Conservation (phyloP, 2,888 invertebrate genomes). For the Sarcophaga variegata region DNA sequence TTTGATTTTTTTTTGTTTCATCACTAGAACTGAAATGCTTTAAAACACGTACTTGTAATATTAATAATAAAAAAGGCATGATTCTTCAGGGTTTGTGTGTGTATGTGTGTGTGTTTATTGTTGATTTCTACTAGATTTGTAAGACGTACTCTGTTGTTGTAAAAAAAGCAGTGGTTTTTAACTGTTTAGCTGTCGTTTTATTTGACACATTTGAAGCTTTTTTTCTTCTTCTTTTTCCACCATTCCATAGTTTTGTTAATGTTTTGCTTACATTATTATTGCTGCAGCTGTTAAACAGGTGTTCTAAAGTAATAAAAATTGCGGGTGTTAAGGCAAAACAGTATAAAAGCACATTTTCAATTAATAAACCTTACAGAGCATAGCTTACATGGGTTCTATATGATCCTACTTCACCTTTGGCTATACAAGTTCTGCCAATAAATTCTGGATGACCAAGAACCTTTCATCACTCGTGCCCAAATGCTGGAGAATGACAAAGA, state of each 20-base stretch:
- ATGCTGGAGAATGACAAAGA: no score
- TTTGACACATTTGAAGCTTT: constrained; percentile 65
- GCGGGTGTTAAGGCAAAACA: constrained; percentile 27
- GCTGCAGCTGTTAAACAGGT: constrained; percentile 66
- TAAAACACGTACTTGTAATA: constrained; percentile 64
- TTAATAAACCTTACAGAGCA: background rate
- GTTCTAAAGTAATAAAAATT: constrained; percentile 57
- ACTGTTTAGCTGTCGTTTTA: constrained; percentile 63
- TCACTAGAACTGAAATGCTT: constrained; percentile 43
- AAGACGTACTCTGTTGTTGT: constrained; percentile 30
- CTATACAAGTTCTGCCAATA: no score
- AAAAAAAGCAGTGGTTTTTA: constrained; percentile 39
- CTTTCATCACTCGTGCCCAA: no score
- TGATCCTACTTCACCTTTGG: no score
- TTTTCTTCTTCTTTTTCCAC: constrained; percentile 2
- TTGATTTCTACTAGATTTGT: constrained; percentile 18
- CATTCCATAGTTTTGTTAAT: background rate
- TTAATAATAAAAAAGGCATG: background rate
- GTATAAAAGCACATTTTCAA: constrained; percentile 32
- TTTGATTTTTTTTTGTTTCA: constrained; percentile 1
- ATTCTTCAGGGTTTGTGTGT: constrained; percentile 29
- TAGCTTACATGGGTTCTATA: no score
- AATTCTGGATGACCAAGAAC: no score
- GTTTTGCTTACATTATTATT: constrained; percentile 8
- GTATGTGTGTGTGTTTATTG: constrained; percentile 43